Conservation (phyloP, 2,113 vertebrate genomes). For the Petroica traversi region DNA sequence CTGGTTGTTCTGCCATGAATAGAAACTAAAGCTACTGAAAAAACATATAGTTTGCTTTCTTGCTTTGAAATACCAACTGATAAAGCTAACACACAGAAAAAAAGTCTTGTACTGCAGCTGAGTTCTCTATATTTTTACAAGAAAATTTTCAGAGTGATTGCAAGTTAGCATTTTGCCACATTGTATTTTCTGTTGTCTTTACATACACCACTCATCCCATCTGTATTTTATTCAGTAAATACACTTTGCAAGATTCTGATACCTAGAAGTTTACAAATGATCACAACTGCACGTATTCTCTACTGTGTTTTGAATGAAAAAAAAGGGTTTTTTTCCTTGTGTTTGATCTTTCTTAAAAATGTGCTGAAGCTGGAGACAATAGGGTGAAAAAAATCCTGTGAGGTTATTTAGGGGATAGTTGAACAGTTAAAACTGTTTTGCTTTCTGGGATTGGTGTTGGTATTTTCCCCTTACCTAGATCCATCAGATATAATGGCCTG, state of each 20-base stretch:
- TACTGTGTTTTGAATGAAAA: neutral
- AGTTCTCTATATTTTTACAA: neutral
- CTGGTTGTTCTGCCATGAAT: neutral
- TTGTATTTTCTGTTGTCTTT: neutral
- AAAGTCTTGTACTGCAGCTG: neutral
- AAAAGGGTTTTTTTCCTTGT: fast-evolving
- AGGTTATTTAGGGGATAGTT: neutral
- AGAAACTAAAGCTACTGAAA: slow-evolving; percentile 4
- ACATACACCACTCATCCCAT: neutral
- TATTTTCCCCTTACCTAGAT: neutral
- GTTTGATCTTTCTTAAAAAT: neutral
- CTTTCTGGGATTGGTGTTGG: neutral
- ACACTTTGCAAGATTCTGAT: neutral
- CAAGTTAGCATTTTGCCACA: neutral
- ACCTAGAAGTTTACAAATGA: neutral
- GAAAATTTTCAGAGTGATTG: neutral
- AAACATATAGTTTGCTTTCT: slow-evolving; percentile 26
- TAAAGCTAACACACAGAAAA: neutral
- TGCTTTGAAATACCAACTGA: neutral
- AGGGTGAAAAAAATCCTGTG: neutral
- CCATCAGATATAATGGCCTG: neutral
- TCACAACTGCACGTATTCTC: neutral
- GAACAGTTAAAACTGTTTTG: neutral
- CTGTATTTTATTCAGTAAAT: neutral
- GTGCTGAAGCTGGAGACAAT: neutral